phyloP scores from a whole-genome alignment of 2,888 invertebrate species.

The Lycia hirtaria region DNA sequence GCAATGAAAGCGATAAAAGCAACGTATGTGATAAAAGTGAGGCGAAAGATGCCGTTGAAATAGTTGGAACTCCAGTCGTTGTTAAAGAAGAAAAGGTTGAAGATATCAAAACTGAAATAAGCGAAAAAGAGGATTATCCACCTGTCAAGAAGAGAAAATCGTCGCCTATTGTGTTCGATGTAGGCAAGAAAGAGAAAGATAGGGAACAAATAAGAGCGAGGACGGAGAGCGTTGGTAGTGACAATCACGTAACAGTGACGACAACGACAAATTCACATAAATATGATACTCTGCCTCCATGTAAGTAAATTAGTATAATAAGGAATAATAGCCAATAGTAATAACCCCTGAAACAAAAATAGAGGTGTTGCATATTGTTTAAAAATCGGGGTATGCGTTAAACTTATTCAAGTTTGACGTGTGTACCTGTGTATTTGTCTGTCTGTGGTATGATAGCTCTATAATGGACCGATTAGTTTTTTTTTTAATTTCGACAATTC shows the following conservation, averaged over 20 bases:
- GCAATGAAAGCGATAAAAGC: constrained; percentile 26
- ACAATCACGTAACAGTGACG: constrained; percentile 66
- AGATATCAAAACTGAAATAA: constrained; percentile 49
- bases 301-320: constrained; percentile 75
- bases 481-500: no score
- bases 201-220: constrained; percentile 66
- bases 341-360: no score
- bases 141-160: constrained; percentile 72
- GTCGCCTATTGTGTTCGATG: constrained; percentile 86
- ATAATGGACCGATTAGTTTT: no score
- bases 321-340: no score
- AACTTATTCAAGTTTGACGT: no score
- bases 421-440: no score
- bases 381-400: no score
- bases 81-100: constrained; percentile 54
- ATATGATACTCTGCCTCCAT: constrained; percentile 85
- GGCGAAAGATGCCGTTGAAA: constrained; percentile 11
- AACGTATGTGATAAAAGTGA: constrained; percentile 27
- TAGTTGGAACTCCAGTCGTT: constrained; percentile 61
- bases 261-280: constrained; percentile 71
- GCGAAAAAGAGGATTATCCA: constrained; percentile 42
- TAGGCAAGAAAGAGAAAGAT: constrained; percentile 62
- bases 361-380: no score
- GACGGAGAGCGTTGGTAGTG: constrained; percentile 80
- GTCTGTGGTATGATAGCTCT: no score